Percentiles rank a stretch among this genome's conserved stretches.
These are phyloP conservation scores for Boloria euphrosyne DNA, from an alignment of 2,888 invertebrate genomes.

Conservation along the genomic window DNA sequence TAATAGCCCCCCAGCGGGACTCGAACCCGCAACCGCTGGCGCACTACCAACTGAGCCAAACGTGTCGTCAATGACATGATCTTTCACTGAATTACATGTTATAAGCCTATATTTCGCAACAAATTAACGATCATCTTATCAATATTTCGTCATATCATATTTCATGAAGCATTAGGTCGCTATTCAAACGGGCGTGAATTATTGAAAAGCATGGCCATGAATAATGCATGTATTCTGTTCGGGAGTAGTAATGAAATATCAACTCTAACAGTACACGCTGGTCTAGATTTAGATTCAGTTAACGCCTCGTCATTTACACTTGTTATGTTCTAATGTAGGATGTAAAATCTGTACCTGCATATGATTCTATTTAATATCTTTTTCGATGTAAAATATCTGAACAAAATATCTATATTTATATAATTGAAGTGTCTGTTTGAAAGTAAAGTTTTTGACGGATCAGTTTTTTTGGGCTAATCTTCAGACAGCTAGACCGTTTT, in stretches of 20 bases:
- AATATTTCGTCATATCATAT: neutral
- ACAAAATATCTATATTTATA: too few relatives aligned
- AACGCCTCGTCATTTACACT: conserved; percentile 4
- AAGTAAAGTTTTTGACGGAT: too few relatives aligned
- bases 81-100: neutral
- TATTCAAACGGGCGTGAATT: conserved; percentile 25
- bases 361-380: too few relatives aligned
- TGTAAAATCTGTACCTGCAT: neutral
- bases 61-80: too few relatives aligned
- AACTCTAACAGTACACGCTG: conserved; percentile 6
- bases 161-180: conserved; percentile 14
- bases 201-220: conserved; percentile 29
- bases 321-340: neutral
- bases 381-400: too few relatives aligned
- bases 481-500: too few relatives aligned
- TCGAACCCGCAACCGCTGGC: too few relatives aligned
- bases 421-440: too few relatives aligned
- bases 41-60: too few relatives aligned
- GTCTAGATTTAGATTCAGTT: conserved; percentile 17
- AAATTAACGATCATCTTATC: neutral
- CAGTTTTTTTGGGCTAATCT: too few relatives aligned
- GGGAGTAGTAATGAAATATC: conserved; percentile 23
- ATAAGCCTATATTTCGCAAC: neutral
- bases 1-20: too few relatives aligned
- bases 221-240: conserved; percentile 26